phyloP scores from a whole-genome alignment of 2,888 invertebrate species.

The Steinernema carpocapsae region DNA sequence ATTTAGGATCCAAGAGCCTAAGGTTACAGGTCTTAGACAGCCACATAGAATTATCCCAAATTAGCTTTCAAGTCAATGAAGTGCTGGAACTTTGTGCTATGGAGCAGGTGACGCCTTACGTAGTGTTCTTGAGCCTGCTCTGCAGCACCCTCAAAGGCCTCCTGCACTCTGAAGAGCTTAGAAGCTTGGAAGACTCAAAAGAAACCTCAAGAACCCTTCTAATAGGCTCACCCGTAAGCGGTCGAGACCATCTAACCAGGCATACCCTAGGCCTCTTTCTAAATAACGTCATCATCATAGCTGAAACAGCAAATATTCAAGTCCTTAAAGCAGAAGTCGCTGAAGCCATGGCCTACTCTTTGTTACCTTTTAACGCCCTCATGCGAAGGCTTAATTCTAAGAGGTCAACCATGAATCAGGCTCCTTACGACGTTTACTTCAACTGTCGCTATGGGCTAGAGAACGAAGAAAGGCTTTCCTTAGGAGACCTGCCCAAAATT shows the following conservation, averaged over 20 bases:
- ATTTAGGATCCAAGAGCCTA: background rate
- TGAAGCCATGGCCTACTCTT: constrained; percentile 9
- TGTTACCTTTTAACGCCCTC: constrained; percentile 30
- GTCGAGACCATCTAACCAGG: constrained; percentile 43
- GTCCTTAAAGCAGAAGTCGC: background rate
- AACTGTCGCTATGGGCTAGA: constrained; percentile 63
- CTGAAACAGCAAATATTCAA: background rate
- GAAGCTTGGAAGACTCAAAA: no score
- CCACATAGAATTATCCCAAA: background rate
- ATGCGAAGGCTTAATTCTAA: background rate
- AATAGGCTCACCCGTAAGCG: constrained; percentile 50
- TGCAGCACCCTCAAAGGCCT: background rate
- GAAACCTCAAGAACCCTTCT: no score
- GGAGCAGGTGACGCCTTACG: background rate
- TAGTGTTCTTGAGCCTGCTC: background rate
- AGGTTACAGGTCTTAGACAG: no score
- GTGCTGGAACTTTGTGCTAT: background rate
- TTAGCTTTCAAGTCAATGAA: background rate
- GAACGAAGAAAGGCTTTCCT: constrained; percentile 42
- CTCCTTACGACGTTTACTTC: constrained; percentile 52
- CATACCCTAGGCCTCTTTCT: constrained; percentile 57
- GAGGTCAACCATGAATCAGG: background rate
- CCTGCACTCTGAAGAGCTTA: background rate
- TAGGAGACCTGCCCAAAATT: constrained; percentile 11
- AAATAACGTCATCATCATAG: constrained; percentile 51